Percentiles rank a stretch among this genome's conserved stretches.
These are phyloP conservation scores for Calameuta pallipes DNA, from an alignment of 2,888 invertebrate genomes.

Conservation along the genomic window DNA sequence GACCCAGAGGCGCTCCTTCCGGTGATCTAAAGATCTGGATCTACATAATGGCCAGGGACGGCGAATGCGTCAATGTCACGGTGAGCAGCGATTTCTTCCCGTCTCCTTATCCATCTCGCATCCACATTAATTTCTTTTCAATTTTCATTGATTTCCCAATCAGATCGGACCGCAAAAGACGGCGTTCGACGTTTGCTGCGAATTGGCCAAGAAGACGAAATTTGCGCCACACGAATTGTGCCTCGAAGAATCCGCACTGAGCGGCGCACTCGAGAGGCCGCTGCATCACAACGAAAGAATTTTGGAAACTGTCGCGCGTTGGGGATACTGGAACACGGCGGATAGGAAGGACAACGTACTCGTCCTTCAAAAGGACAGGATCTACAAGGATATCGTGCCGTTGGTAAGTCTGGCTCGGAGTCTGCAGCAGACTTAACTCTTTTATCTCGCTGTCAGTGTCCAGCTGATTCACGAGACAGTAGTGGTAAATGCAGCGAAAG, in stretches of 20 bases:
- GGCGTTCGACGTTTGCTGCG: slow-evolving; percentile 79
- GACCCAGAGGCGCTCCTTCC: slow-evolving; percentile 70
- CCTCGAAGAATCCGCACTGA: slow-evolving; percentile 84
- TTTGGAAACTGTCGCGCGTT: slow-evolving; percentile 77
- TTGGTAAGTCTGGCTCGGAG: slow-evolving; percentile 49
- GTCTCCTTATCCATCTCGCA: too few species aligned
- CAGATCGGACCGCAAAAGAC: slow-evolving; percentile 83
- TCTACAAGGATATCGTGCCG: slow-evolving; percentile 63
- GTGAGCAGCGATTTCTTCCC: slow-evolving; percentile 61
- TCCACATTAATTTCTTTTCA: too few species aligned
- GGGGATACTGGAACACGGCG: slow-evolving; percentile 91
- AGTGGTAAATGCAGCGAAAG: too few species aligned
- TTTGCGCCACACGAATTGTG: slow-evolving; percentile 77
- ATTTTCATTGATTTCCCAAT: slow-evolving; percentile 30
- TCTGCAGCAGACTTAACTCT: too few species aligned
- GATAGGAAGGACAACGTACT: slow-evolving; percentile 87
- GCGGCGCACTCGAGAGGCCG: slow-evolving; percentile 79
- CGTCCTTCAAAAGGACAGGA: slow-evolving; percentile 69
- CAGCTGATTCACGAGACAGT: too few species aligned
- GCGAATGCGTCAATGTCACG: slow-evolving; percentile 71
- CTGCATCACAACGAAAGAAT: slow-evolving; percentile 82
- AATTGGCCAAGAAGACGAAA: slow-evolving; percentile 75
- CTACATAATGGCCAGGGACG: slow-evolving; percentile 75
- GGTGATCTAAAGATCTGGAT: slow-evolving; percentile 87
- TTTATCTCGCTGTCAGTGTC: too few species aligned